phyloP scores from a whole-genome alignment of 1,140 invertebrate genomes.

The Leptinotarsa texana region DNA sequence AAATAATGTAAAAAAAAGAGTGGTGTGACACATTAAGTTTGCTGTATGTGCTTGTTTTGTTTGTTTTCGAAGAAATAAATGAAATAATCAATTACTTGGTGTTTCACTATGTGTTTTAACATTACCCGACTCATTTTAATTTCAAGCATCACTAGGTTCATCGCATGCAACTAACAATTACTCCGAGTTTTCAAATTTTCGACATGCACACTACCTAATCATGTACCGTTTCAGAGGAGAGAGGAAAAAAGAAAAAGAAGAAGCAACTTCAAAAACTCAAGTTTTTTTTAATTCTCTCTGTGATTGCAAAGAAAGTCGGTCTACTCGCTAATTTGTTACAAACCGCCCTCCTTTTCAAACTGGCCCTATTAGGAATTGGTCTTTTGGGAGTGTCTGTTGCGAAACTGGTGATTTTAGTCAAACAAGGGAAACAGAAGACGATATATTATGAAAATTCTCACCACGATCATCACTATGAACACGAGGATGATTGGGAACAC shows the following conservation, averaged over 20 bases:
- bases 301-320: slow-evolving; percentile 6
- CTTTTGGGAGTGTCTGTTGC: slow-evolving; percentile 22
- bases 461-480: slow-evolving; percentile 28
- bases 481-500: slow-evolving; percentile 20
- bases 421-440: slow-evolving; percentile 24
- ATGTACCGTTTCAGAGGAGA: slow-evolving; percentile 19
- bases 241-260: slow-evolving; percentile 24
- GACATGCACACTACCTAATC: neutral
- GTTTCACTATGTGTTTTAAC: neutral
- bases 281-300: slow-evolving; percentile 10
- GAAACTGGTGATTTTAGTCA: slow-evolving; percentile 22
- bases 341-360: slow-evolving; percentile 21
- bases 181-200: too few species aligned
- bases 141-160: slow-evolving; percentile 13
- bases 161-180: slow-evolving; percentile 25
- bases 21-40: neutral
- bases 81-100: slow-evolving; percentile 3
- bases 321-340: slow-evolving; percentile 18
- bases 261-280: slow-evolving; percentile 14
- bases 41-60: neutral
- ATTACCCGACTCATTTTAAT: neutral
- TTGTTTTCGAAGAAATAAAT: neutral
- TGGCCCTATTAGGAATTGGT: slow-evolving; percentile 11
- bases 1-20: neutral
- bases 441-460: slow-evolving; percentile 29